phyloP scores from a whole-genome alignment of 2,113 vertebrate species.

The Grammomys dolichurus region DNA sequence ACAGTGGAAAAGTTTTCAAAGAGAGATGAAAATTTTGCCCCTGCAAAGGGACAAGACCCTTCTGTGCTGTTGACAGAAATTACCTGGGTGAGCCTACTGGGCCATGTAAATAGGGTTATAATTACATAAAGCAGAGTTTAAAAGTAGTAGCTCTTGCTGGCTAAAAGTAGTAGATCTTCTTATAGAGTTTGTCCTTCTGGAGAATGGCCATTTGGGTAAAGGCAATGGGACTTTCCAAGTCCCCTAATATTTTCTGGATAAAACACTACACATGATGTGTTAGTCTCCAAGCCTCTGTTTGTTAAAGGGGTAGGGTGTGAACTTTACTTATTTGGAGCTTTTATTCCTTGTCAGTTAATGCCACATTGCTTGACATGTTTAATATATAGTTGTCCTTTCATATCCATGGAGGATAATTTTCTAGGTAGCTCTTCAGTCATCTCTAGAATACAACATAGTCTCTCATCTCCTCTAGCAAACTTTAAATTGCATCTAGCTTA shows the following conservation, averaged over 20 bases:
- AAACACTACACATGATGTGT: not conserved
- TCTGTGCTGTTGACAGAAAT: not conserved
- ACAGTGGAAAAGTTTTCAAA: not conserved
- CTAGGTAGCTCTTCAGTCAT: not conserved
- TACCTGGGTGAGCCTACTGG: not conserved
- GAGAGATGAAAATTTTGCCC: not conserved
- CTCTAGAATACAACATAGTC: not conserved
- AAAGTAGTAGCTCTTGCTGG: too few species aligned
- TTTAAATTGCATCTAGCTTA: not conserved
- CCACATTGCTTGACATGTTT: not conserved
- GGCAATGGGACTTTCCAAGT: not conserved
- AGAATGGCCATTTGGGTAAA: not conserved
- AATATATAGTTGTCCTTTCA: not conserved
- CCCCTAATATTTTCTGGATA: not conserved
- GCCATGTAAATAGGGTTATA: not conserved
- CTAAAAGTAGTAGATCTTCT: not conserved
- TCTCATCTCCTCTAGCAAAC: not conserved
- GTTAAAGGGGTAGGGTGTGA: not conserved
- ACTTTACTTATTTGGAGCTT: not conserved
- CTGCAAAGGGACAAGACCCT: not conserved
- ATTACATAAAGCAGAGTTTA: not conserved
- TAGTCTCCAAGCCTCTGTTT: not conserved
- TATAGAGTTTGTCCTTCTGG: not conserved
- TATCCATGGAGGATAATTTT: not conserved
- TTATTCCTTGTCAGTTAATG: not conserved